These are phyloP conservation scores for Cyrtodaria siliqua DNA, from an alignment of 2,888 invertebrate genomes.

Conservation along the genomic window DNA sequence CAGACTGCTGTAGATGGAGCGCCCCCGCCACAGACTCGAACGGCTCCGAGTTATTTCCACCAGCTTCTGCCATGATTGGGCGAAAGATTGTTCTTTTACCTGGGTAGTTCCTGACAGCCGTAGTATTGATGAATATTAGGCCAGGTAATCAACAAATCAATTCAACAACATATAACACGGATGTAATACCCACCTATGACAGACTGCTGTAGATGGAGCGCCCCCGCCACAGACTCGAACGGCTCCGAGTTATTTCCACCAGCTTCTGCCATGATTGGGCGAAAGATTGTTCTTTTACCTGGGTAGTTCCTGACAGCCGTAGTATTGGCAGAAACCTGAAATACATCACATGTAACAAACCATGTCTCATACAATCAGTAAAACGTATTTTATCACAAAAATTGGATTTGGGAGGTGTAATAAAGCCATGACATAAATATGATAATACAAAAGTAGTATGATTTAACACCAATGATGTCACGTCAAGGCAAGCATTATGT, in stretches of 20 bases:
- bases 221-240: constrained; percentile 85
- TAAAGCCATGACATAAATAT: too few relatives aligned
- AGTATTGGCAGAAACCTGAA: constrained; percentile 39
- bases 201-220: constrained; percentile 85
- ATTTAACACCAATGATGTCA: too few relatives aligned
- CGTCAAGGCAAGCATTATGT: too few relatives aligned
- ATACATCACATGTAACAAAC: too few relatives aligned
- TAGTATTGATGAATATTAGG: constrained; percentile 77
- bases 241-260: constrained; percentile 73
- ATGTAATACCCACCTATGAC: constrained; percentile 84
- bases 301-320: constrained; percentile 61
- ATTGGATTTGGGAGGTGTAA: too few relatives aligned
- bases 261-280: constrained; percentile 18
- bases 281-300: constrained; percentile 10
- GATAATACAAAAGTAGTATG: too few relatives aligned
- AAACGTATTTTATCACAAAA: too few relatives aligned
- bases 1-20: constrained; percentile 85
- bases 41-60: constrained; percentile 66
- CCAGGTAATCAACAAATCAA: constrained; percentile 7
- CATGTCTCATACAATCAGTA: too few relatives aligned
- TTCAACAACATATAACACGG: too few relatives aligned
- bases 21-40: constrained; percentile 85
- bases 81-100: constrained; percentile 11
- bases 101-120: constrained; percentile 60
- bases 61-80: constrained; percentile 19